Evolutionary conservation across 1,140 invertebrate genomes (phyloP), one percentile per base, ranked within the genome.

Genomic region (Neodiprion fabricii): DNA sequence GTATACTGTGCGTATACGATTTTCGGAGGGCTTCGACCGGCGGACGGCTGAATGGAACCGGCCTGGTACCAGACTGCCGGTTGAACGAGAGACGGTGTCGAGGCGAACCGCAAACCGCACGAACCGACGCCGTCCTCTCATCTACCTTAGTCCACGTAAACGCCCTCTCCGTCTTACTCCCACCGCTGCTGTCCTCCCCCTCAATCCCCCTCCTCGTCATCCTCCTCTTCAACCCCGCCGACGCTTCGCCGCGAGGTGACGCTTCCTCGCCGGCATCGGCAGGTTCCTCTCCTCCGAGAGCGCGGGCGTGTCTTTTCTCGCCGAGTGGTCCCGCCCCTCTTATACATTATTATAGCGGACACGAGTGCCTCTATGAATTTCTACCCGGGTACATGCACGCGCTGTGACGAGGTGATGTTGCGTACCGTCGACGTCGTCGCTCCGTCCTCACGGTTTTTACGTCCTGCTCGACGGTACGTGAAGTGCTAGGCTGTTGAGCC

Each of bases 321-420:
- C 65, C 67, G 23, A 65, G 53, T 40, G 72, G 71, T 70, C 53
- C 84, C 87, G 83, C 87, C 86, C 81, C 83, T 61, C 86, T 88
- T 88, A 88, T 88, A 86, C 86, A 87, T 88, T 88, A 88, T 87
- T 87, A 88, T 88, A 85, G 77, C 81, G 79, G 81, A 77, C 76
- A 81, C 80, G 81, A 80, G 73, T 72, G 21, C 67, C 80, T 83
- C 84, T 87, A 86, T 87, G 85, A 87, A 86, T 87, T 87, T 86
- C 87, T 87, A 85, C 85, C 83, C 81, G 80, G 79, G 80, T 83
- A 40, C 28, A 40, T 40, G 28, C 28, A 40, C 28, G 28, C 5
- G 28, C 28, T 1, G 28, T 40, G 28, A 40, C 28, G 28, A 40
- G 28, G 28, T 40, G 28, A 40, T 40, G 28, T 79, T 79, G 78